Evolutionary conservation across 2,888 invertebrate species (phyloP).

Genomic region (Troides aeacus): DNA sequence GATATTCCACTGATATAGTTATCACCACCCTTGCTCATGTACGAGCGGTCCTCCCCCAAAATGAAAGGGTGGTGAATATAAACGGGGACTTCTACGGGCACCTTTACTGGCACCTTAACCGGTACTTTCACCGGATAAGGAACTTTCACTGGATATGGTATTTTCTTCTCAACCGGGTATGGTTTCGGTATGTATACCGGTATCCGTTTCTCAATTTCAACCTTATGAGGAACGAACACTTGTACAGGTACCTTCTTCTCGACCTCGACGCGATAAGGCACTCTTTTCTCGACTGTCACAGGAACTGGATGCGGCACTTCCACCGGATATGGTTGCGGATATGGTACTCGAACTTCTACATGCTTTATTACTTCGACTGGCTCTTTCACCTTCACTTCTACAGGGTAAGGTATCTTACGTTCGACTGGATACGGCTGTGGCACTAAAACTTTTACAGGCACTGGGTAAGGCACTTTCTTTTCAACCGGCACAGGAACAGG

Average conservation of each 20-base stretch:
- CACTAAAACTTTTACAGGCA: constrained; percentile 66
- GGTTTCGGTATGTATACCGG: constrained; percentile 52
- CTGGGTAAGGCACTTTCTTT: constrained; percentile 65
- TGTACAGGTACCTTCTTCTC: constrained; percentile 73
- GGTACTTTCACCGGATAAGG: constrained; percentile 52
- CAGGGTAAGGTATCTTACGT: constrained; percentile 76
- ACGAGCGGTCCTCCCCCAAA: constrained; percentile 37
- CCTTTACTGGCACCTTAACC: constrained; percentile 51
- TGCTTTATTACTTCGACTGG: constrained; percentile 69
- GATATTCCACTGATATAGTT: constrained; percentile 20
- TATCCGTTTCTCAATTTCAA: constrained; percentile 61
- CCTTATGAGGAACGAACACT: constrained; percentile 47
- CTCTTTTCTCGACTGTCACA: constrained; percentile 68
- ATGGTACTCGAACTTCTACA: constrained; percentile 63
- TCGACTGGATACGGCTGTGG: constrained; percentile 77
- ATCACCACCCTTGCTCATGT: constrained; percentile 34
- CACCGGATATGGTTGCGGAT: constrained; percentile 75
- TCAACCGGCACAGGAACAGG: constrained; percentile 70
- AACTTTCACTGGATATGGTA: constrained; percentile 59
- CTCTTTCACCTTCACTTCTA: constrained; percentile 69
- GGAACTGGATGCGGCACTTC: constrained; percentile 77
- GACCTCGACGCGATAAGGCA: constrained; percentile 69
- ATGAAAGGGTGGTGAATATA: constrained; percentile 57
- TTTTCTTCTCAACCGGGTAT: constrained; percentile 61
- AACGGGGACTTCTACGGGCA: constrained; percentile 60